Percentiles rank a stretch among this genome's conserved stretches.
phyloP scores from a whole-genome alignment of 2,113 vertebrate species.

The Indicator maculatus region DNA sequence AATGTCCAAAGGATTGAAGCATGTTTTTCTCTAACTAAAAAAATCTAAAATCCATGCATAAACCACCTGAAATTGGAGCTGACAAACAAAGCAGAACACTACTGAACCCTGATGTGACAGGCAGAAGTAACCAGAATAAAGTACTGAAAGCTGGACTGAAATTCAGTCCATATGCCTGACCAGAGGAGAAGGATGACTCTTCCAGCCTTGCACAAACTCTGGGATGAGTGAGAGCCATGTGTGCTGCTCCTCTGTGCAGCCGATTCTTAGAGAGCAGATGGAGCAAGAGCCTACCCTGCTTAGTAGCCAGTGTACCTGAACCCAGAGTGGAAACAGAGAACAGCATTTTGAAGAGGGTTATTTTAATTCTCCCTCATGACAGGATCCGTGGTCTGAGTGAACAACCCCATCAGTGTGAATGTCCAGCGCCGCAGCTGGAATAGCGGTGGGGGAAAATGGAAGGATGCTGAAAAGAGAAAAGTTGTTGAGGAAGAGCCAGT shows the following conservation, averaged over 20 bases:
- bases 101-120: neutral
- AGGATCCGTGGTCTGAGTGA: neutral
- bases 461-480: neutral
- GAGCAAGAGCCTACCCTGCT: neutral
- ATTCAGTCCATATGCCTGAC: neutral
- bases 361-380: fast-evolving
- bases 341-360: neutral
- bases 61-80: neutral
- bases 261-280: fast-evolving
- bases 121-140: neutral
- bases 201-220: neutral
- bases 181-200: neutral
- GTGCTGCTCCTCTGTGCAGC: fast-evolving
- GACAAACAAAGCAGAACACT: neutral
- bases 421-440: fast-evolving
- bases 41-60: neutral
- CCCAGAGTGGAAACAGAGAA: neutral
- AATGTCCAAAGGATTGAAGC: slow-evolving; percentile 30
- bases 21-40: slow-evolving; percentile 44
- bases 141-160: neutral
- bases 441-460: neutral
- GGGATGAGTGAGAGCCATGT: neutral
- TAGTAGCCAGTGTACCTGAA: neutral
- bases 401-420: fast-evolving
- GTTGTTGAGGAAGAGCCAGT: neutral